Percentiles rank a stretch among this genome's conserved stretches.
Conservation (phyloP, 2,888 invertebrate genomes). For the Oegoconia quadripuncta region DNA sequence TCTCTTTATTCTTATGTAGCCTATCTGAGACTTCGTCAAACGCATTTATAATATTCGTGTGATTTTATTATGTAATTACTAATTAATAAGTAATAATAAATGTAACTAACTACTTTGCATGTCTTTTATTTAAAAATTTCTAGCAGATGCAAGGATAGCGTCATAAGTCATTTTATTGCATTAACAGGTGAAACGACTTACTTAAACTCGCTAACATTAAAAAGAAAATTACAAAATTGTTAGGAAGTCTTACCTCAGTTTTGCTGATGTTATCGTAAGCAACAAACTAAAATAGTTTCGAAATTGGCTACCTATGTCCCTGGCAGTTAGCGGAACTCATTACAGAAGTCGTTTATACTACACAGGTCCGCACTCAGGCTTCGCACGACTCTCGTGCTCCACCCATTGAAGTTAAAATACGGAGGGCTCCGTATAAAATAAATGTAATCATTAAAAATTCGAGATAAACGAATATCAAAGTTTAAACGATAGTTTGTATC, state of each 20-base stretch:
- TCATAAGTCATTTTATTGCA: too few relatives aligned
- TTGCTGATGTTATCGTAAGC: conserved; percentile 32
- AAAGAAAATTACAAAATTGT: conserved; percentile 20
- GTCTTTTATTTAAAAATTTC: too few relatives aligned
- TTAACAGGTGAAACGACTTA: too few relatives aligned
- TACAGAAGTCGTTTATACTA: conserved; percentile 53
- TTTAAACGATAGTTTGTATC: too few relatives aligned
- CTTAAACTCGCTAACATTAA: background rate
- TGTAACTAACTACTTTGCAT: too few relatives aligned
- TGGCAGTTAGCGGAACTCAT: conserved; percentile 53
- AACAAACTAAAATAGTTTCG: conserved; percentile 30
- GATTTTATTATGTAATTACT: too few relatives aligned
- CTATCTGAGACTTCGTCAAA: too few relatives aligned
- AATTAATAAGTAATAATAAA: too few relatives aligned
- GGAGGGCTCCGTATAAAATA: conserved; percentile 17
- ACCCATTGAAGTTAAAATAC: conserved; percentile 14
- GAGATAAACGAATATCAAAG: too few relatives aligned
- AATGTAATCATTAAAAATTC: background rate
- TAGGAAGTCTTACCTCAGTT: conserved; percentile 17
- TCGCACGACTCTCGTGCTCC: conserved; percentile 18
- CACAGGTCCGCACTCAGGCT: conserved; percentile 49
- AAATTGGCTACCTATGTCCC: conserved; percentile 48
- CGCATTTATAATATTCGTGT: too few relatives aligned
- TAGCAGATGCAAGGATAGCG: too few relatives aligned
- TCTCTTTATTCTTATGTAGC: too few relatives aligned